These are phyloP conservation scores for Nemapogon koenigi DNA, from an alignment of 2,888 invertebrate species.

Conservation along the genomic window DNA sequence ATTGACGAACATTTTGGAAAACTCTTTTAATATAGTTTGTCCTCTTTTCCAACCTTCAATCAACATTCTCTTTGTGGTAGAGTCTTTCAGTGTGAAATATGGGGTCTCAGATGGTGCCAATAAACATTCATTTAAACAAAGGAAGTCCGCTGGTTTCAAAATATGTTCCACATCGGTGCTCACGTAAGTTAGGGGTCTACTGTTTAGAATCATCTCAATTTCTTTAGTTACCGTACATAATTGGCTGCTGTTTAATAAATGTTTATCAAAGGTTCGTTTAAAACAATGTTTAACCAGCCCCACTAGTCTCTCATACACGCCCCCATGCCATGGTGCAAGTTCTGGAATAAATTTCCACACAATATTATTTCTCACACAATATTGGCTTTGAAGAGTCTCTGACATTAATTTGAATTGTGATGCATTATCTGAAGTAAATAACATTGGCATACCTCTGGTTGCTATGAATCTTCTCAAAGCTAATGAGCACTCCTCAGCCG, in stretches of 20 bases:
- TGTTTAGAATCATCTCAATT: constrained; percentile 14
- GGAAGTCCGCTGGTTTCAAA: constrained; percentile 13
- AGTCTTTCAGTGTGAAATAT: not conserved
- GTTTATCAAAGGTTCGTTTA: constrained; percentile 13
- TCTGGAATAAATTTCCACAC: constrained; percentile 17
- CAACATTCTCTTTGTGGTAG: not conserved
- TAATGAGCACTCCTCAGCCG: constrained; percentile 11
- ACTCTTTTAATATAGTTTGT: not conserved
- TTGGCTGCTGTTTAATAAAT: constrained; percentile 10
- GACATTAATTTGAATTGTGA: constrained; percentile 12
- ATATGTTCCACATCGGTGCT: constrained; percentile 11
- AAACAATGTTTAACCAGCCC: constrained; percentile 12
- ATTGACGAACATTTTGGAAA: constrained; percentile 4
- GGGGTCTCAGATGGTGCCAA: not conserved
- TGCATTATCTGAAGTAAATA: constrained; percentile 15
- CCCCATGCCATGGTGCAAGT: constrained; percentile 17
- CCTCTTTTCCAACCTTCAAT: not conserved
- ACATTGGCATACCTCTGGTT: constrained; percentile 5
- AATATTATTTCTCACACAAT: constrained; percentile 12
- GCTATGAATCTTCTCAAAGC: constrained; percentile 10
- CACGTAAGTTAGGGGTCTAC: constrained; percentile 13
- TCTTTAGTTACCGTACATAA: constrained; percentile 12
- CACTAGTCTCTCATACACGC: constrained; percentile 17
- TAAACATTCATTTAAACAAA: not conserved
- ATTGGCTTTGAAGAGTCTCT: constrained; percentile 11